Conservation (phyloP, 2,113 vertebrate species). For the Hucho hucho region DNA sequence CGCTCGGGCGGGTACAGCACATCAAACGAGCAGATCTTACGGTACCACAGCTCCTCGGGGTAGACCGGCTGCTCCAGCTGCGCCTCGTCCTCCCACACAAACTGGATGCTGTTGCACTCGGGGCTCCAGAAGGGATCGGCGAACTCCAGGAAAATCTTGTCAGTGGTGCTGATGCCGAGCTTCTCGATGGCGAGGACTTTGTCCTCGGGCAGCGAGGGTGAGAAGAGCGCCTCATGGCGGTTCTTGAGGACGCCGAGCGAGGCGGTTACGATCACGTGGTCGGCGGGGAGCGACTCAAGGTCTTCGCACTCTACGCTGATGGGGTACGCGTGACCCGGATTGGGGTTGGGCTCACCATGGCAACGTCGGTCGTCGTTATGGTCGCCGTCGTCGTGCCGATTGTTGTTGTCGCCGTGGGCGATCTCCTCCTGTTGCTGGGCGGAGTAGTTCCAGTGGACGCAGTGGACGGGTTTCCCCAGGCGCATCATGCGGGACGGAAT, state of each 20-base stretch:
- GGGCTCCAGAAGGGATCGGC: constrained; percentile 98
- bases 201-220: constrained; percentile 85
- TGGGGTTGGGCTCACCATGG: constrained; percentile 35
- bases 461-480: constrained; percentile 86
- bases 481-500: constrained; percentile 85
- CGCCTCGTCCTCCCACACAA: constrained; percentile 97
- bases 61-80: constrained; percentile 87
- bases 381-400: constrained; percentile 73
- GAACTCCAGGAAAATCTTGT: constrained; percentile 98
- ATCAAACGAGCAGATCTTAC: constrained; percentile 97
- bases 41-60: constrained; percentile 93
- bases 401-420: constrained; percentile 67
- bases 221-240: constrained; percentile 86
- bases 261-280: constrained; percentile 93
- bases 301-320: constrained; percentile 92
- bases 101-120: constrained; percentile 97
- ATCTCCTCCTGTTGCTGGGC: constrained; percentile 82
- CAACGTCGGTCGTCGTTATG: constrained; percentile 81
- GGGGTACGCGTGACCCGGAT: constrained; percentile 59
- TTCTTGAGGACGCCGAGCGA: constrained; percentile 95
- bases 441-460: constrained; percentile 95
- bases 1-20: constrained; percentile 94
- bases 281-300: constrained; percentile 88
- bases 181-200: constrained; percentile 94
- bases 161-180: constrained; percentile 93